Base-by-base conservation (phyloP, 2,113 vertebrate genomes). In the Cebidichthys violaceus region DNA sequence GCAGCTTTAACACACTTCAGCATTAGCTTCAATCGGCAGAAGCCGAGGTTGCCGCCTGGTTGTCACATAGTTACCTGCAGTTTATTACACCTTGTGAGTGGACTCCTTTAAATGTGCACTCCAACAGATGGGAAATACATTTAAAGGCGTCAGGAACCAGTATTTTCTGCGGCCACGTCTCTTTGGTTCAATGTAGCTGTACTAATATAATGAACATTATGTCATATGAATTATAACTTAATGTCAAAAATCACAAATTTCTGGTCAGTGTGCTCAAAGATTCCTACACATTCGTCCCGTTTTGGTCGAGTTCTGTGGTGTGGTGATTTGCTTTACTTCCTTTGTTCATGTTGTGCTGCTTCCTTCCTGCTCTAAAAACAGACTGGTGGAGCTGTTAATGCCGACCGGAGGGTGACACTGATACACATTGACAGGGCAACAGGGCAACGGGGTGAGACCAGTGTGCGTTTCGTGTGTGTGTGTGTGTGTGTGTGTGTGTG, bases 371-470 rank as follows among this genome's bases (percentile, higher is more conserved):
- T 84, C 85, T 86, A 79, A 86, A 87, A 87, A 86, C 86, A 89
- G 79, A 70, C 69, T 3, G 80, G 60, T 71, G 77, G 80, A 77
- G 62, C 68, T 82, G 67, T 70, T 82, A 70, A 77, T 69, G 75
- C 67, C 18, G 43, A 76, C 90, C 62, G 79, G 70, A 89, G 91
- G 87, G 57, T 81, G 90, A 93, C 82, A 75, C 50, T 90, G 84
- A 91, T 83, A 77, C 82, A 84, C 84, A 75, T 14, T 84, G 92
- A 89, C 89, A 88, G 61, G 64, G 52, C 55, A 65, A 89, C 89
- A 88, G 61, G 64, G 52, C 55, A 65, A 77, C 76, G 20, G 85
- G 79, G 37, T 70, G 65, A 72, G 67, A 59, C 75, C 69, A 70
- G 45, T 77, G 50, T 84, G 80, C 75, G 78, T 79, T 68, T 68